A percentile compares a stretch with the other conserved stretches of the same genome.
phyloP scores from a whole-genome alignment of 2,797 vertebrate species.

The Fistularia tabacaria region DNA sequence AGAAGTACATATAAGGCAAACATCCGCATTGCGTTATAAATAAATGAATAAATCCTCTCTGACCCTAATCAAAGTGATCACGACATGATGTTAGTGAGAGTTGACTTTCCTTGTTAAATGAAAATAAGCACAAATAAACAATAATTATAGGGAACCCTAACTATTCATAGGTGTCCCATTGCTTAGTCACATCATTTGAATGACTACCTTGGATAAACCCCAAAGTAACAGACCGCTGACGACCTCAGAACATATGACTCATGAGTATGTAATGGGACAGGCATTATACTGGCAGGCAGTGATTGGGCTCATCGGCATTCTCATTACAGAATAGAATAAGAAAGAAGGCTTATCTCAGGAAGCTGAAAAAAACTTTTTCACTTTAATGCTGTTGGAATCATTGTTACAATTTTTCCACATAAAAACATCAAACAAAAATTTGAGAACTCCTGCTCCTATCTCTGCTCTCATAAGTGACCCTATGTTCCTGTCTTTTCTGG shows the following conservation, averaged over 20 bases:
- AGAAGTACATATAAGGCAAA: constrained; percentile 43
- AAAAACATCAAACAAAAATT: background rate
- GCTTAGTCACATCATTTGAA: constrained; percentile 71
- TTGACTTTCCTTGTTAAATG: constrained; percentile 69
- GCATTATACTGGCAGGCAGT: constrained; percentile 70
- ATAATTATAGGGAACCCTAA: constrained; percentile 68
- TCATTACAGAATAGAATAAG: background rate
- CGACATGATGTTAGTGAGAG: constrained; percentile 65
- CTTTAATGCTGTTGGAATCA: background rate
- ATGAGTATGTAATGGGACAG: constrained; percentile 58
- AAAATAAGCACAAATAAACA: constrained; percentile 81
- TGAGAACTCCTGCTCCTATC: no score
- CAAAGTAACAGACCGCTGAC: constrained; percentile 52
- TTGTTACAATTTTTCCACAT: background rate
- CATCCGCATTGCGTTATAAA: constrained; percentile 45
- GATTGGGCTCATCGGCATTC: constrained; percentile 13
- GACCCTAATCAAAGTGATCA: constrained; percentile 62
- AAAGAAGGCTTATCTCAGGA: background rate
- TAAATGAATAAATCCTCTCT: constrained; percentile 50
- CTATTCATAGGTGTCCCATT: constrained; percentile 58
- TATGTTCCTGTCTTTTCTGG: no score
- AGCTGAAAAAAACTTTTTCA: background rate
- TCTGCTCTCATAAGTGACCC: no score
- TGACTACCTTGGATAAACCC: constrained; percentile 75
- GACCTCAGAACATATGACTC: constrained; percentile 60